phyloP scores from a whole-genome alignment of 2,888 invertebrate genomes.

The Aelia acuminata region DNA sequence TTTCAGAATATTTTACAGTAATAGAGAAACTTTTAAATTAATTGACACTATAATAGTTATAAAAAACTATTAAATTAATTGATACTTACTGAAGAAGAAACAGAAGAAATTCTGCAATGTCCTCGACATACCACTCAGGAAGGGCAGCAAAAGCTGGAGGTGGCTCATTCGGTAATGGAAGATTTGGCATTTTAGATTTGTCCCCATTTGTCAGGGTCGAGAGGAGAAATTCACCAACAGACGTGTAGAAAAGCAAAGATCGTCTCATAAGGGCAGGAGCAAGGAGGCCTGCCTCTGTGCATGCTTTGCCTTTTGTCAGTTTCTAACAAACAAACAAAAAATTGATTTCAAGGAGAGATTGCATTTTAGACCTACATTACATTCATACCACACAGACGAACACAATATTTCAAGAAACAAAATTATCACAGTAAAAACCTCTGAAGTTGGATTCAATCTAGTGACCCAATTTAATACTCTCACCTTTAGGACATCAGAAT shows the following conservation, averaged over 20 bases:
- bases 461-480: too few relatives aligned
- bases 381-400: too few relatives aligned
- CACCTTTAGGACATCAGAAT: neutral
- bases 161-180: conserved; percentile 75
- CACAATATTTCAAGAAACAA: too few relatives aligned
- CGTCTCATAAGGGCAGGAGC: conserved; percentile 87
- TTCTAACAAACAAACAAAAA: conserved; percentile 63
- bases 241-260: conserved; percentile 88
- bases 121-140: conserved; percentile 98
- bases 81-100: conserved; percentile 90
- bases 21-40: too few relatives aligned
- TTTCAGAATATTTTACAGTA: too few relatives aligned
- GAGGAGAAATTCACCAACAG: conserved; percentile 85
- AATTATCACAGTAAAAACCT: too few relatives aligned
- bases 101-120: conserved; percentile 95
- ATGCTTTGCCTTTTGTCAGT: conserved; percentile 79
- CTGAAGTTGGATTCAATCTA: too few relatives aligned
- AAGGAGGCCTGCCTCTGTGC: conserved; percentile 90
- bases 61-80: too few relatives aligned
- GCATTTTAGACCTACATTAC: too few relatives aligned
- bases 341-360: neutral
- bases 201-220: conserved; percentile 74
- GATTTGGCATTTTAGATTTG: conserved; percentile 67
- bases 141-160: conserved; percentile 87
- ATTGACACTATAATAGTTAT: too few relatives aligned